Conservation (phyloP, 2,113 vertebrate genomes). For the Tiliqua scincoides region DNA sequence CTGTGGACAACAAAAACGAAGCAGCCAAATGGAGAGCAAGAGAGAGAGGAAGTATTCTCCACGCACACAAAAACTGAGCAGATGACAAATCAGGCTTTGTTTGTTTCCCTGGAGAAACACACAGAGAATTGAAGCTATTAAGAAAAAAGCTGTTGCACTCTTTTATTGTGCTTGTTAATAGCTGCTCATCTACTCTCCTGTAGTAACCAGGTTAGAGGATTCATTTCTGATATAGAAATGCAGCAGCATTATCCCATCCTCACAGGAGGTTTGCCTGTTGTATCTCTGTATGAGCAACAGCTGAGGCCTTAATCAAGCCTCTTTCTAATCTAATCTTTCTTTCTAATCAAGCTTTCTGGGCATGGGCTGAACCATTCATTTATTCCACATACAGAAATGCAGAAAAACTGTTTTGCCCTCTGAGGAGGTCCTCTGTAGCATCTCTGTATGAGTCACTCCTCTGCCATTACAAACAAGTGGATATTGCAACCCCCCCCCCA, state of each 20-base stretch:
- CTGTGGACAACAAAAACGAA: conserved; percentile 20
- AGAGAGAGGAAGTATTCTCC: neutral
- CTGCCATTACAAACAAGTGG: too few relatives aligned
- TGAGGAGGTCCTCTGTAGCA: too few relatives aligned
- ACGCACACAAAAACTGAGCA: conserved; percentile 19
- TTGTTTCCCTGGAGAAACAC: neutral
- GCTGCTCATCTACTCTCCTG: neutral
- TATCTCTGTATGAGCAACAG: too few relatives aligned
- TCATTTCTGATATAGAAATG: neutral
- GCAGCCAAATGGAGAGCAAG: neutral
- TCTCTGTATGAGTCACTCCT: too few relatives aligned
- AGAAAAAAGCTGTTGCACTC: neutral
- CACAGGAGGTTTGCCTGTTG: neutral
- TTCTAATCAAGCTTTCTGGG: too few relatives aligned
- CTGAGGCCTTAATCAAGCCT: too few relatives aligned
- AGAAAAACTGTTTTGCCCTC: too few relatives aligned
- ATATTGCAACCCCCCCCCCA: too few relatives aligned
- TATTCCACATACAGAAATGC: too few relatives aligned
- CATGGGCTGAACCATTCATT: too few relatives aligned
- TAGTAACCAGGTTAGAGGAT: neutral
- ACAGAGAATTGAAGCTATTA: neutral
- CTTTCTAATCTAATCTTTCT: too few relatives aligned
- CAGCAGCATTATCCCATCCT: neutral
- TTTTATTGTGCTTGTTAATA: neutral
- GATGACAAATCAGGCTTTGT: neutral